phyloP scores from a whole-genome alignment of 2,797 vertebrate species.

The Selene dorsalis region DNA sequence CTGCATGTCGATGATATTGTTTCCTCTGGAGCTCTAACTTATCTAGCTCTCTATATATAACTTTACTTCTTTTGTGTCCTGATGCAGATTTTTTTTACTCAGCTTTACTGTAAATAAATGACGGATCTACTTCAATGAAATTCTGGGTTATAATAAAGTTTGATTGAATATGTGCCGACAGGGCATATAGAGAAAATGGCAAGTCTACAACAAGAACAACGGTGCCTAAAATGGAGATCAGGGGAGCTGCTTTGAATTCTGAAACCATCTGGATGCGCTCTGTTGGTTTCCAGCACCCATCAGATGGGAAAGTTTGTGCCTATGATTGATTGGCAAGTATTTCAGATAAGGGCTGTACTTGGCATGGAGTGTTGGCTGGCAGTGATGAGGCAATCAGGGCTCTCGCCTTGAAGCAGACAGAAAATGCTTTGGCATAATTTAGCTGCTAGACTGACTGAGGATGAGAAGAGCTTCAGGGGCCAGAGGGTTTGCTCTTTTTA shows the following conservation, averaged over 20 bases:
- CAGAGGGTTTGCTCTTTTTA: slow-evolving; percentile 53
- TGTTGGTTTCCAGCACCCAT: slow-evolving; percentile 67
- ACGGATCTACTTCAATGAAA: too few relatives aligned
- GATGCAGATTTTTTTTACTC: too few relatives aligned
- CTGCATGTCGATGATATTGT: too few relatives aligned
- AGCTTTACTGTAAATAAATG: too few relatives aligned
- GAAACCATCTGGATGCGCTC: slow-evolving; percentile 65
- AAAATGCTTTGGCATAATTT: slow-evolving; percentile 74
- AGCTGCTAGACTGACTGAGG: slow-evolving; percentile 55
- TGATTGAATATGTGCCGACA: slow-evolving; percentile 27
- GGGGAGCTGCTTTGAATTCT: slow-evolving; percentile 58
- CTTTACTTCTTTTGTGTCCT: too few relatives aligned
- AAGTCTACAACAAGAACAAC: slow-evolving; percentile 25
- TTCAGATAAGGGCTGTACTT: slow-evolving; percentile 73
- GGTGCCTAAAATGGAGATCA: slow-evolving; percentile 49
- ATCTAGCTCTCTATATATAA: too few relatives aligned
- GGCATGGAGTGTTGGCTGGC: slow-evolving; percentile 68
- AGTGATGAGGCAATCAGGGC: slow-evolving; percentile 78
- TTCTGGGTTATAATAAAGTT: background rate
- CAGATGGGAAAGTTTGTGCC: slow-evolving; percentile 65
- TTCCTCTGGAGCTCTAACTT: too few relatives aligned
- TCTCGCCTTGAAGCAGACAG: slow-evolving; percentile 70
- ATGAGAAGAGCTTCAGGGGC: slow-evolving; percentile 51
- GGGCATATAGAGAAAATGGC: slow-evolving; percentile 54
- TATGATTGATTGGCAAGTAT: slow-evolving; percentile 80